Conservation (phyloP, 2,113 vertebrate genomes). For the Machaerirhynchus nigripectus region DNA sequence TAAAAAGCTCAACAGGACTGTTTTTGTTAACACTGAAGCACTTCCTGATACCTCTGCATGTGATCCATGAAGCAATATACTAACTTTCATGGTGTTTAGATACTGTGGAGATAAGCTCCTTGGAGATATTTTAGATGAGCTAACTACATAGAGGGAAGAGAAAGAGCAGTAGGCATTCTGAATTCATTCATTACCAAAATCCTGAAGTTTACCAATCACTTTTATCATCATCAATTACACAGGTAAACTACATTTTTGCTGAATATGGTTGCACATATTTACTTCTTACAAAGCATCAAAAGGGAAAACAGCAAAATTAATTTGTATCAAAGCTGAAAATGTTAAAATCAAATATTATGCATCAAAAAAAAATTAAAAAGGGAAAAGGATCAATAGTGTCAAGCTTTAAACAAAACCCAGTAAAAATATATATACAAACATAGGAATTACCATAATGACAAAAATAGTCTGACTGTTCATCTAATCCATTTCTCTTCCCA, state of each 20-base stretch:
- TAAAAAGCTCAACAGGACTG: neutral
- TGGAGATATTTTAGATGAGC: neutral
- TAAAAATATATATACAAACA: constrained; percentile 23
- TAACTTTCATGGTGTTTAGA: neutral
- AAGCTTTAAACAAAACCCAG: neutral
- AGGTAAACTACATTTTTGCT: neutral
- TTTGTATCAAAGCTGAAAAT: constrained; percentile 6
- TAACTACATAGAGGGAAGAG: neutral
- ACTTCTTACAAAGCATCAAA: neutral
- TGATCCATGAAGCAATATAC: neutral
- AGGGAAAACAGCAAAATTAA: neutral
- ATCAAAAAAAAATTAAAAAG: neutral
- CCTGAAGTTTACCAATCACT: neutral
- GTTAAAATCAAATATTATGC: constrained; percentile 16
- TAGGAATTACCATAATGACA: constrained; percentile 16
- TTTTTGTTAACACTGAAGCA: neutral
- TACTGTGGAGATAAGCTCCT: neutral
- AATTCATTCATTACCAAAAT: neutral
- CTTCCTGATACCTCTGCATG: neutral
- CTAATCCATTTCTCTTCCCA: neutral
- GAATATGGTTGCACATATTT: neutral
- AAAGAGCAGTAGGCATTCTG: neutral
- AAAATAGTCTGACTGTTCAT: neutral
- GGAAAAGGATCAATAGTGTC: constrained; percentile 20
- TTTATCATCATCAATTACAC: neutral